phyloP scores from a whole-genome alignment of 2,797 vertebrate genomes.

The Leptoclinus maculatus region DNA sequence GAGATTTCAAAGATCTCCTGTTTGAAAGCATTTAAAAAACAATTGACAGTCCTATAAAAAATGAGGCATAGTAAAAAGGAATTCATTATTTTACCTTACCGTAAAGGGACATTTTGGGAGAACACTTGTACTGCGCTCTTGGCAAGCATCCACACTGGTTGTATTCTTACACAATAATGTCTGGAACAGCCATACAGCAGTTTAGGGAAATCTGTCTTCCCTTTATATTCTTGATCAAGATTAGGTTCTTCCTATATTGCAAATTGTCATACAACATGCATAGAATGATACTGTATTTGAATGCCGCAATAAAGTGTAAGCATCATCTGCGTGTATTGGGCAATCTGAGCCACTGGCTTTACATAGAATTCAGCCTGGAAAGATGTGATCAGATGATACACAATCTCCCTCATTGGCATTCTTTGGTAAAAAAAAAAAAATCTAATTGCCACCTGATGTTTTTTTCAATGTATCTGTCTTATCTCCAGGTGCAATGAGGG shows the following conservation, averaged over 20 bases:
- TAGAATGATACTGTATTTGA: not conserved
- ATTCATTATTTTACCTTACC: not conserved
- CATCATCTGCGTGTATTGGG: not conserved
- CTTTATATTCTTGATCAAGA: not conserved
- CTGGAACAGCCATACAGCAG: not conserved
- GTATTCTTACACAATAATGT: slow-evolving; percentile 13
- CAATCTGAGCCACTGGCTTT: slow-evolving; percentile 2
- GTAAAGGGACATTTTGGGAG: slow-evolving; percentile 16
- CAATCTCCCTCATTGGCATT: not conserved
- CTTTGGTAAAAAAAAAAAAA: not conserved
- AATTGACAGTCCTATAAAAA: no score
- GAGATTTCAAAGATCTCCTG: no score
- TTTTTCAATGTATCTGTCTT: slow-evolving; percentile 36
- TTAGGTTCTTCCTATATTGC: not conserved
- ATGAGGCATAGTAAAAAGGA: not conserved
- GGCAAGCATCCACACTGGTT: not conserved
- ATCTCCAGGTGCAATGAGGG: slow-evolving; percentile 87
- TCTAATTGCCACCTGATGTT: slow-evolving; percentile 5
- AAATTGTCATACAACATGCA: slow-evolving; percentile 1
- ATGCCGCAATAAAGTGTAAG: not conserved
- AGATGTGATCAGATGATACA: slow-evolving; percentile 7
- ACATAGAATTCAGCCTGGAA: not conserved
- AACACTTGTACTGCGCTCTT: slow-evolving; percentile 2
- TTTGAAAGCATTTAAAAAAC: no score
- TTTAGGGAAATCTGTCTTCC: not conserved